Evolutionary conservation across 1,140 invertebrate species (phyloP).

Genomic region (Halyomorpha halys): DNA sequence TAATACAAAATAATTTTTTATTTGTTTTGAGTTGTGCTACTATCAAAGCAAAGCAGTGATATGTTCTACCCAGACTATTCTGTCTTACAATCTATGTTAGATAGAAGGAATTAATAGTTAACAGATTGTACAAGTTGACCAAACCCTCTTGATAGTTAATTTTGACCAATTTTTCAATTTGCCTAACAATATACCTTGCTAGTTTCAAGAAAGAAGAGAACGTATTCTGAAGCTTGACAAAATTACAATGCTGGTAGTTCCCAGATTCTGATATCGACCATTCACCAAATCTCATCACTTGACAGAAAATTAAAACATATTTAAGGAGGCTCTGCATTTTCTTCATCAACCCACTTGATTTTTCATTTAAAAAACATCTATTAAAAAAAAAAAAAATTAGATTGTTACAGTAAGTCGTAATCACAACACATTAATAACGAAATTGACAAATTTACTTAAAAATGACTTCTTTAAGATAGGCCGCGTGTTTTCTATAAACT

Average conservation of each 20-base stretch:
- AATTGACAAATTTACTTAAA: not conserved
- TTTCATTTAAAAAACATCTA: not conserved
- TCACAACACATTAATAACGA: not conserved
- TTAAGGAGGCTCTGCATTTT: not conserved
- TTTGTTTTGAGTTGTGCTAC: too few relatives aligned
- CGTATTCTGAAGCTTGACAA: not conserved
- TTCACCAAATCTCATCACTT: not conserved
- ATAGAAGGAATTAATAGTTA: slow-evolving; percentile 1
- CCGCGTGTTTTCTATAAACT: not conserved
- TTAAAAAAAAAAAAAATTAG: not conserved
- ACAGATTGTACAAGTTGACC: not conserved
- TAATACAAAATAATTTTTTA: too few relatives aligned
- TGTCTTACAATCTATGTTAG: not conserved
- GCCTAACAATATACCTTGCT: not conserved
- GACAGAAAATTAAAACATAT: not conserved
- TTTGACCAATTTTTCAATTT: not conserved
- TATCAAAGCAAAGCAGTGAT: too few relatives aligned
- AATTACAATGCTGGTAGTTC: not conserved
- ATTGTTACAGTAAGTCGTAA: not conserved
- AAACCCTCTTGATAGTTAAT: slow-evolving; percentile 1
- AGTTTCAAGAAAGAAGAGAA: not conserved
- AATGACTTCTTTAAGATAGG: not conserved
- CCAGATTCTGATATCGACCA: not conserved
- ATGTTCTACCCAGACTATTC: too few relatives aligned
- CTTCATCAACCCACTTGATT: not conserved